Conservation (phyloP, 2,888 invertebrate species). For the Euspilapteryx auroguttella region DNA sequence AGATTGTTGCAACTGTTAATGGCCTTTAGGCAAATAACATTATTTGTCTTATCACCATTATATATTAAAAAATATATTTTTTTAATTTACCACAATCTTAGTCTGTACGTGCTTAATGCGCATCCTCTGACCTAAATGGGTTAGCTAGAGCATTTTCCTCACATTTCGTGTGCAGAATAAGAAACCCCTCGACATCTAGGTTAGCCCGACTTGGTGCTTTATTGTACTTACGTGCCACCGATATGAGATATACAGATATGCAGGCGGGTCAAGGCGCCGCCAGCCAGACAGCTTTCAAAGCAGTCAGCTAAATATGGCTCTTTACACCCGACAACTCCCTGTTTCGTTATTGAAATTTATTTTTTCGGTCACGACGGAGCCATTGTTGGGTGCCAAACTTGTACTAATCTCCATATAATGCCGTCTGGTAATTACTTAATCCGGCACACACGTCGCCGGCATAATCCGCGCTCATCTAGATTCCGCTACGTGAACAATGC, state of each 20-base stretch:
- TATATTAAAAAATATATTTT: too few relatives aligned
- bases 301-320: slow-evolving; percentile 36
- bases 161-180: slow-evolving; percentile 28
- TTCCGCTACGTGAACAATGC: slow-evolving; percentile 30
- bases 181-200: slow-evolving; percentile 38
- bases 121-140: too few relatives aligned
- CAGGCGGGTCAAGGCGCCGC: slow-evolving; percentile 42
- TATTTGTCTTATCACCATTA: too few relatives aligned
- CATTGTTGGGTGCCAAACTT: slow-evolving; percentile 9
- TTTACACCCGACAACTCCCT: neutral
- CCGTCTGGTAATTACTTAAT: slow-evolving; percentile 28
- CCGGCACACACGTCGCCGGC: slow-evolving; percentile 14
- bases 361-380: slow-evolving; percentile 24
- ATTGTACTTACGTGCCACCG: slow-evolving; percentile 56
- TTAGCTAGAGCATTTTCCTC: too few relatives aligned
- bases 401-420: slow-evolving; percentile 35
- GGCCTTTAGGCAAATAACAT: too few relatives aligned
- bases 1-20: too few relatives aligned
- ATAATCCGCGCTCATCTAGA: slow-evolving; percentile 18
- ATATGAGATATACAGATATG: slow-evolving; percentile 47
- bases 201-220: slow-evolving; percentile 45
- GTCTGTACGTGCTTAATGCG: too few relatives aligned
- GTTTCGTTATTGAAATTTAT: slow-evolving; percentile 4
- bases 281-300: slow-evolving; percentile 42
- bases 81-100: too few relatives aligned